Conservation (phyloP, 2,113 vertebrate species). For the Ciconia maguari region DNA sequence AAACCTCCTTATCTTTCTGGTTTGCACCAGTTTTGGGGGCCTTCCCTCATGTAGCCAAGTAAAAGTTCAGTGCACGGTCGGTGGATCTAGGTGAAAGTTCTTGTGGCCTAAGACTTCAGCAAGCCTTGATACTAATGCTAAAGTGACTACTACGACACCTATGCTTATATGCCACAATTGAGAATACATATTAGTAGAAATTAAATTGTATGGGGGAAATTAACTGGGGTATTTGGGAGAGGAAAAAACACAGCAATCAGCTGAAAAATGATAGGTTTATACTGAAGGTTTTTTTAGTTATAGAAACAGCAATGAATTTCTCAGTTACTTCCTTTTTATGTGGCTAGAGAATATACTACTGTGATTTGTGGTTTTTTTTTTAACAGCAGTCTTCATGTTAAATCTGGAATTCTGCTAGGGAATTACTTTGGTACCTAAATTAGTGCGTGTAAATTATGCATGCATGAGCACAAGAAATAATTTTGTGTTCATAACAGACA, state of each 20-base stretch:
- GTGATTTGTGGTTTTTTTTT: background rate
- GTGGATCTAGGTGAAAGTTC: too few relatives aligned
- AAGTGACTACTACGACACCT: too few relatives aligned
- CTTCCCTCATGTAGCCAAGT: too few relatives aligned
- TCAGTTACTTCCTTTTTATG: background rate
- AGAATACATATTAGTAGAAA: background rate
- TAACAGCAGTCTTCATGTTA: background rate
- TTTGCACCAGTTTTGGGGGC: too few relatives aligned
- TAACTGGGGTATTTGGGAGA: background rate
- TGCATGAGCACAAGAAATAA: conserved; percentile 10
- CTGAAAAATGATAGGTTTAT: background rate
- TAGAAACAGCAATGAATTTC: background rate
- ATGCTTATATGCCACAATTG: background rate
- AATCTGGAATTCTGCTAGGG: background rate
- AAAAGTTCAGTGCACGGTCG: too few relatives aligned
- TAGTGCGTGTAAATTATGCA: background rate
- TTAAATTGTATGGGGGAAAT: background rate
- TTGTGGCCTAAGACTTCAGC: too few relatives aligned
- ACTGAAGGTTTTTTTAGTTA: background rate
- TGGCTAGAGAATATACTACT: background rate
- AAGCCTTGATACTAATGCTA: too few relatives aligned
- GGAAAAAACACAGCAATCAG: background rate
- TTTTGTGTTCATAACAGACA: conserved; percentile 35
- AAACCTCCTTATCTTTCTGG: too few relatives aligned
- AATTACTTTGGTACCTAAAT: conserved; percentile 34